phyloP scores from a whole-genome alignment of 2,888 invertebrate genomes.

The Rhagonycha fulva region DNA sequence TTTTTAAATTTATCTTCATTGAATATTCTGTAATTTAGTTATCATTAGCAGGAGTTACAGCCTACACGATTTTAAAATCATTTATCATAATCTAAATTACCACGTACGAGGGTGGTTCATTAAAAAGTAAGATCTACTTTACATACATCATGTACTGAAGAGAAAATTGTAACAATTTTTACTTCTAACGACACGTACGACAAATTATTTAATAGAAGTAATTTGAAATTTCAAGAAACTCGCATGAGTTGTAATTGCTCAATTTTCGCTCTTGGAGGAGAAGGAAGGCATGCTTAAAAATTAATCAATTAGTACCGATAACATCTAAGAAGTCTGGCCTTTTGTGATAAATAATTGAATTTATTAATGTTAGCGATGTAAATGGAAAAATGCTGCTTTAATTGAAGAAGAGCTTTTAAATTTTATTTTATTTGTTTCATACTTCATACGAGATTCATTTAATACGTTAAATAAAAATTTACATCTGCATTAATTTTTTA shows the following conservation, averaged over 20 bases:
- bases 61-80: background rate
- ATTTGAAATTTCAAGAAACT: background rate
- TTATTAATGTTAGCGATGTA: background rate
- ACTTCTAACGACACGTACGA: background rate
- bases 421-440: background rate
- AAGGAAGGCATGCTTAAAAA: background rate
- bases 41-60: background rate
- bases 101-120: background rate
- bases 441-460: background rate
- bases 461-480: background rate
- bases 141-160: too few relatives aligned
- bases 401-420: background rate
- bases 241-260: background rate
- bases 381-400: background rate
- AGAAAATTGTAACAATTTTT: too few relatives aligned
- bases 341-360: background rate
- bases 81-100: background rate
- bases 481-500: background rate
- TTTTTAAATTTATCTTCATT: background rate
- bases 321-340: background rate
- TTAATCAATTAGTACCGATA: background rate
- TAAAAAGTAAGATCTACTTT: background rate
- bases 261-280: background rate
- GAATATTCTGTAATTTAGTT: background rate
- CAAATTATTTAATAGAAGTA: background rate